Base-by-base conservation (phyloP, 1,140 invertebrate species). In the Caenorhabditis elegans region DNA sequence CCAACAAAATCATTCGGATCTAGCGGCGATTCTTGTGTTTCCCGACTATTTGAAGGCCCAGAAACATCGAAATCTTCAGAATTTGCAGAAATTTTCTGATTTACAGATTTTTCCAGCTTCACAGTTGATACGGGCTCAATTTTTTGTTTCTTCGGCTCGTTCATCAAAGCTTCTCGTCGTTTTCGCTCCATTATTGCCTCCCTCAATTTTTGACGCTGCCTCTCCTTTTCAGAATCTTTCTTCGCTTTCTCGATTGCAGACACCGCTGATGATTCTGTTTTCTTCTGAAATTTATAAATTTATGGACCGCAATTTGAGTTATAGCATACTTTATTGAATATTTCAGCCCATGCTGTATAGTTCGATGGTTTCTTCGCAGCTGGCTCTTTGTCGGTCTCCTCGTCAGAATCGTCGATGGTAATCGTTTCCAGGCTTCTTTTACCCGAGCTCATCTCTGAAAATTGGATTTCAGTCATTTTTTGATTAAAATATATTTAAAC, bases 301-400 rank as follows among this genome's bases (percentile, higher is more conserved):
- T 31, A 39, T 22, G 17, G 3, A 17, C 0, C 19, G 22, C 0
- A 17, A 1, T 11, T 31, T 39, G n/a, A 22, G 17, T 6, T 4
- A 8, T 70, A 10, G n/a, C 60, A 10, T 13, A 70, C 60, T 70
- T 70, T 70, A 39, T 70, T 70, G n/a, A 70, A 70, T 22, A 70
- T 70, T 70, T 70, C 60, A 3, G 60, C 31, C 60, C 60, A 70
- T 5, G 60, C 60, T 19, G 26, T 4, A 19, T 70, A 70, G 19
- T 70, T 70, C 11, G 60, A 70, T 11, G 60, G 34, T 22, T 70
- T 70, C 10, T 70, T 70, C n/a, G 60, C 31, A 6, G 13, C 19
- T 15, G 31, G 31, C 34, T 43, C 60, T 70, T 43, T 60, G 4
- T 60, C 2, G 10, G 19, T 6, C n/a, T 70, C 60, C n/a, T 70